phyloP scores from a whole-genome alignment of 2,888 invertebrate genomes.

The Sialis lutaria region DNA sequence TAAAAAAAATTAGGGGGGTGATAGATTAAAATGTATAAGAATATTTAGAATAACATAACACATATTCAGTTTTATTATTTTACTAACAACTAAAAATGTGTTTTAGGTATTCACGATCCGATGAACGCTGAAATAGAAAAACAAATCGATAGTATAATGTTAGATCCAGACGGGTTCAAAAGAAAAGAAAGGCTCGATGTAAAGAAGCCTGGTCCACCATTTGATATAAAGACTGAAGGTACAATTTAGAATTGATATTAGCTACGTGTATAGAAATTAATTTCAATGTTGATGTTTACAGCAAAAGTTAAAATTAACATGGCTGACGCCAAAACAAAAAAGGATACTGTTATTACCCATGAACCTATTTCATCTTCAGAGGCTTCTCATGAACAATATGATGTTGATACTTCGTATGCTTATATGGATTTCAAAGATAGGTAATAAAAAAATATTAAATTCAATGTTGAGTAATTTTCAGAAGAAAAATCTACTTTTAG shows the following conservation, averaged over 20 bases:
- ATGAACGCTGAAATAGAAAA: too few species aligned
- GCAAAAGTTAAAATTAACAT: neutral
- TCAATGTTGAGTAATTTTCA: too few species aligned
- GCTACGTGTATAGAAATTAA: neutral
- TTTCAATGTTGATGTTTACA: neutral
- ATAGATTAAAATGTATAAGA: too few species aligned
- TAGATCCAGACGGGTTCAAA: conserved; percentile 44
- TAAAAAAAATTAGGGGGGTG: too few species aligned
- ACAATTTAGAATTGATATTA: neutral
- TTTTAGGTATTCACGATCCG: too few species aligned
- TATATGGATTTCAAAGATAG: conserved; percentile 60
- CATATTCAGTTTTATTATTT: too few species aligned
- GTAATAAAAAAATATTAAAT: conserved; percentile 26
- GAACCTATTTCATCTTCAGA: conserved; percentile 19
- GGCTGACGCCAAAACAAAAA: conserved; percentile 8
- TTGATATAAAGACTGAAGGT: conserved; percentile 24
- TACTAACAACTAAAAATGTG: too few species aligned
- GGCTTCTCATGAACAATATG: conserved; percentile 35
- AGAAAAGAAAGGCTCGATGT: conserved; percentile 81
- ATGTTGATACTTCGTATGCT: conserved; percentile 60
- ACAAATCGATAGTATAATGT: neutral
- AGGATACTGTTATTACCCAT: conserved; percentile 14
- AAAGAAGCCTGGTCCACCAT: conserved; percentile 84
- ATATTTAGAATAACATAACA: too few species aligned
- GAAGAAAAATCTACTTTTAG: too few species aligned